phyloP scores from a whole-genome alignment of 2,888 invertebrate genomes.

The Zootermopsis nevadensis region DNA sequence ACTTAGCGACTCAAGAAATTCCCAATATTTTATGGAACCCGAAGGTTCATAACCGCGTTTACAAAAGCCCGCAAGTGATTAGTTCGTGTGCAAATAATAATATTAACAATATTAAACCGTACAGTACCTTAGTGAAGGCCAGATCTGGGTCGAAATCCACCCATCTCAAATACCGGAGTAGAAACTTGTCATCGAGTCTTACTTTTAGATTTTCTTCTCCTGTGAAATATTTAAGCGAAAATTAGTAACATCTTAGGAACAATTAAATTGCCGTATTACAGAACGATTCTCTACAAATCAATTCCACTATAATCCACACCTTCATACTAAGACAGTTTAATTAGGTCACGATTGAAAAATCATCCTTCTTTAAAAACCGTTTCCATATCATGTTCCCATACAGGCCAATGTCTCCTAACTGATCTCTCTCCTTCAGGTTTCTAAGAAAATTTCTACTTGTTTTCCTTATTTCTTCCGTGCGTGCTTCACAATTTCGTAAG shows the following conservation, averaged over 20 bases:
- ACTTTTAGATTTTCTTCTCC: conserved; percentile 24
- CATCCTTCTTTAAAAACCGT: too few relatives aligned
- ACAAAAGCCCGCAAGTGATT: too few relatives aligned
- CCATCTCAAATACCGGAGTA: conserved; percentile 20
- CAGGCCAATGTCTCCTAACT: too few relatives aligned
- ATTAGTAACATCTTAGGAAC: too few relatives aligned
- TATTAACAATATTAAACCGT: background rate
- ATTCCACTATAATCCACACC: background rate
- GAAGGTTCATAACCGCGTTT: background rate
- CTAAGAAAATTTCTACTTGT: too few relatives aligned
- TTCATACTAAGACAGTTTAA: background rate
- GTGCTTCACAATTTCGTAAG: too few relatives aligned
- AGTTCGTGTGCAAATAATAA: background rate
- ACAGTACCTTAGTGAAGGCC: conserved; percentile 10
- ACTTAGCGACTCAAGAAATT: too few relatives aligned
- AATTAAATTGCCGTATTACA: too few relatives aligned
- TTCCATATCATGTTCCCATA: too few relatives aligned
- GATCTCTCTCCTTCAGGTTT: too few relatives aligned
- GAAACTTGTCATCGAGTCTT: conserved; percentile 1
- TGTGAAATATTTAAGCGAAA: background rate
- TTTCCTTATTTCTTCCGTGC: too few relatives aligned
- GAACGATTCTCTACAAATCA: background rate
- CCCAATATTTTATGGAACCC: background rate
- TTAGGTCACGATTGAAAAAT: too few relatives aligned
- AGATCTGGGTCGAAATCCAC: background rate